A percentile compares a stretch with the other conserved stretches of the same genome.
Conservation (phyloP, 2,797 vertebrate genomes). For the Falco naumanni region DNA sequence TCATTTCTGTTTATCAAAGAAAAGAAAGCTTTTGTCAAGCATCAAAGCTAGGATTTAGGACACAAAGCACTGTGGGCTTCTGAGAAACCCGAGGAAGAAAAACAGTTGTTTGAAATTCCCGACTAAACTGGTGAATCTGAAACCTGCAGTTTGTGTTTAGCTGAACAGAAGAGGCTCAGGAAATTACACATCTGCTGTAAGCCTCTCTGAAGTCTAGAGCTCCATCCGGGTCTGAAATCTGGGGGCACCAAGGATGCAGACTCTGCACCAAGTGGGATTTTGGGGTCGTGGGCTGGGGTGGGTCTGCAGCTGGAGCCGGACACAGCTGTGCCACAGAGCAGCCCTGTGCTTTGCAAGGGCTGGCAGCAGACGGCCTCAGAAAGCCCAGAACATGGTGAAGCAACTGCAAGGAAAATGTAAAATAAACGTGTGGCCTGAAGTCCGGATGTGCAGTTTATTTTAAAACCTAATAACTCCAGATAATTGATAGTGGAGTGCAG, state of each 20-base stretch:
- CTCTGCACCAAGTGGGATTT: neutral
- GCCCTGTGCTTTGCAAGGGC: neutral
- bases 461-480: constrained; percentile 50
- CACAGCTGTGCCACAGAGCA: neutral
- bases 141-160: neutral
- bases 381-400: neutral
- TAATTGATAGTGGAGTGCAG: constrained; percentile 60
- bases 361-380: neutral
- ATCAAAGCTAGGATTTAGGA: constrained; percentile 20
- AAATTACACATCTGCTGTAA: neutral
- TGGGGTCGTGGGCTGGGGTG: neutral
- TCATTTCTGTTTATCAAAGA: constrained; percentile 69
- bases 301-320: neutral
- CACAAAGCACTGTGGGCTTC: constrained; percentile 1
- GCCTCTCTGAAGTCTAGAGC: neutral
- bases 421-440: constrained; percentile 12
- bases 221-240: neutral
- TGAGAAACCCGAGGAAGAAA: neutral
- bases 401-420: neutral
- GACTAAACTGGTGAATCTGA: neutral
- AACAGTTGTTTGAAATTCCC: constrained; percentile 18
- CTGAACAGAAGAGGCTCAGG: neutral
- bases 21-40: constrained; percentile 54
- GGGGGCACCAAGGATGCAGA: neutral
- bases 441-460: constrained; percentile 40